Percentiles rank a stretch among this genome's conserved stretches.
phyloP scores from a whole-genome alignment of 2,113 vertebrate species.

The Microcebus griseorufus region DNA sequence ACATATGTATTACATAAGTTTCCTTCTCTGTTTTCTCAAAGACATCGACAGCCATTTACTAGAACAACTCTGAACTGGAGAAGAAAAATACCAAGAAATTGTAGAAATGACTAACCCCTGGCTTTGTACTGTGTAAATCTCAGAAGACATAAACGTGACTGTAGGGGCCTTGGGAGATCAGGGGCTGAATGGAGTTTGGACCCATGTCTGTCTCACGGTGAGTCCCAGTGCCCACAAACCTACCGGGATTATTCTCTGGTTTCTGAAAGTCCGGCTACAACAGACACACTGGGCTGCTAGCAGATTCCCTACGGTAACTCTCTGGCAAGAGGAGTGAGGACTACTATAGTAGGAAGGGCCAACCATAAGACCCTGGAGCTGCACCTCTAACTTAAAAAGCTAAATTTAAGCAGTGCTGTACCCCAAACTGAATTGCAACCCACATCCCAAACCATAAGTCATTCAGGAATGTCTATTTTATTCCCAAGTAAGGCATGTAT shows the following conservation, averaged over 20 bases:
- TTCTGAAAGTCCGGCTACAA: not conserved
- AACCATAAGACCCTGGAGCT: not conserved
- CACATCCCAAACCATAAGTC: not conserved
- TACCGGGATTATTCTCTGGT: not conserved
- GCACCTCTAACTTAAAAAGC: not conserved
- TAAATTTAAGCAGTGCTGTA: not conserved
- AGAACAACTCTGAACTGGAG: not conserved
- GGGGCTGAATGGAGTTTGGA: not conserved
- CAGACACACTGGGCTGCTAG: not conserved
- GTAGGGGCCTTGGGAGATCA: not conserved
- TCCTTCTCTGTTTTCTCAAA: not conserved
- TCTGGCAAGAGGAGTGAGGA: not conserved
- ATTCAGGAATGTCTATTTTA: not conserved
- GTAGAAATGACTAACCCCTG: not conserved
- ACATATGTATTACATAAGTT: not conserved
- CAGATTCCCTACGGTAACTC: not conserved
- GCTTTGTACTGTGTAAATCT: not conserved
- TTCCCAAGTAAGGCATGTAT: not conserved
- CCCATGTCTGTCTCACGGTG: not conserved
- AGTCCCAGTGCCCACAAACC: not conserved
- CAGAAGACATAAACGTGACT: not conserved
- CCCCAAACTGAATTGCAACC: not conserved
- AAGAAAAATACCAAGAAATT: not conserved
- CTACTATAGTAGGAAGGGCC: not conserved
- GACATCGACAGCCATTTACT: not conserved